Percentiles rank a stretch among this genome's conserved stretches.
Evolutionary conservation across 2,888 invertebrate genomes (phyloP).

Genomic region (Torymus aiolomorphi): DNA sequence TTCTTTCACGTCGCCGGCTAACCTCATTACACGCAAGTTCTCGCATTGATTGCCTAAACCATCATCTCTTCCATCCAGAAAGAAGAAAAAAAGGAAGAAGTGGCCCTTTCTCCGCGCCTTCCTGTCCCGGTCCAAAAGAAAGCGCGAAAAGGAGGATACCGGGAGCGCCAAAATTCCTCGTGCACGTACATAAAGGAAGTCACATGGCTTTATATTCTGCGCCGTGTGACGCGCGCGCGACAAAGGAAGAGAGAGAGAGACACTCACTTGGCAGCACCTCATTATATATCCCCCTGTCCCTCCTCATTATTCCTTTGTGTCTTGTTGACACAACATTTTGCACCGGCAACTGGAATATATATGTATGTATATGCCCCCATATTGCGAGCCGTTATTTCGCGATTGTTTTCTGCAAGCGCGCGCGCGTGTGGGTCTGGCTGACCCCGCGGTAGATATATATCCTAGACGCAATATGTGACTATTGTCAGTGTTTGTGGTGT

Average conservation of each 20-base stretch:
- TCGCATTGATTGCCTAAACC: neutral
- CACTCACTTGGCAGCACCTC: slow-evolving; percentile 39
- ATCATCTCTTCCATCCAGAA: neutral
- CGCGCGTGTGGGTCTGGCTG: no score
- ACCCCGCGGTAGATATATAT: no score
- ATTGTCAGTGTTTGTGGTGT: no score
- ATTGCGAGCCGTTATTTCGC: slow-evolving; percentile 28
- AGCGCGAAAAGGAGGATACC: neutral
- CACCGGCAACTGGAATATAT: slow-evolving; percentile 32
- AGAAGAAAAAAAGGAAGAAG: neutral
- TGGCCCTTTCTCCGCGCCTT: neutral
- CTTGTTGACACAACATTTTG: slow-evolving; percentile 54
- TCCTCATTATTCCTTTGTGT: slow-evolving; percentile 54
- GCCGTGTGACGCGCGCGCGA: slow-evolving; percentile 33
- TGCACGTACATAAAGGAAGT: slow-evolving; percentile 21
- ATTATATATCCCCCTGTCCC: slow-evolving; percentile 40
- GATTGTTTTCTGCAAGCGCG: neutral
- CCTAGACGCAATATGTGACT: no score
- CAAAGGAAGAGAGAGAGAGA: slow-evolving; percentile 42
- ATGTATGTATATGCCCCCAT: neutral
- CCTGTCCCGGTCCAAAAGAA: neutral
- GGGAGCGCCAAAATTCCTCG: slow-evolving; percentile 2
- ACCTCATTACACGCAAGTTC: no score
- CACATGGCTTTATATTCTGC: slow-evolving; percentile 35
- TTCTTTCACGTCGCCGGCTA: neutral